Evolutionary conservation across 2,888 invertebrate species (phyloP).

Genomic region (Cenopis cana): DNA sequence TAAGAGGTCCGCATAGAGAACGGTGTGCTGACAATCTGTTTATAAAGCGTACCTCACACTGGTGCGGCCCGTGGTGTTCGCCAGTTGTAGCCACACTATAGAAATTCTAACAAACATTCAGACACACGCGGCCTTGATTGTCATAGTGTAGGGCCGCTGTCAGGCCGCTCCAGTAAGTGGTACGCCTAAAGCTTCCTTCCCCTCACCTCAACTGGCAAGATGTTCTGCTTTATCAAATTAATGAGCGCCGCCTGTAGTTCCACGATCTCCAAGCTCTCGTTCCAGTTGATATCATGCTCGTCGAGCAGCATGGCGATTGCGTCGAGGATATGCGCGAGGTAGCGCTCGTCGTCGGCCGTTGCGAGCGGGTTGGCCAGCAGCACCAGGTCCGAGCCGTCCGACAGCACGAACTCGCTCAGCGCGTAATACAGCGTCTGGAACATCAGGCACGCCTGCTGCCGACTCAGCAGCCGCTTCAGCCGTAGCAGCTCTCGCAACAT

Average conservation of each 20-base stretch:
- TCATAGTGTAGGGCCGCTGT: too few species aligned
- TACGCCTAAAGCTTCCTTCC: background rate
- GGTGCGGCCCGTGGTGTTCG: too few species aligned
- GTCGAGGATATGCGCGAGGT: constrained; percentile 54
- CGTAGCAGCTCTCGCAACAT: constrained; percentile 53
- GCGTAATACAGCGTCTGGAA: constrained; percentile 58
- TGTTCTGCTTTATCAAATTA: constrained; percentile 55
- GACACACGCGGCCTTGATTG: too few species aligned
- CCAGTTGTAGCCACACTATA: too few species aligned
- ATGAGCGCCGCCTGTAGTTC: constrained; percentile 56
- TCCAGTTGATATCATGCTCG: constrained; percentile 59
- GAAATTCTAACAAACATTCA: too few species aligned
- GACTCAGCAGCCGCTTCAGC: constrained; percentile 53
- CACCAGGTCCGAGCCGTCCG: constrained; percentile 53
- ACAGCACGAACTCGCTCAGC: constrained; percentile 52
- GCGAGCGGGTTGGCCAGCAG: constrained; percentile 50
- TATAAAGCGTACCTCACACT: too few species aligned
- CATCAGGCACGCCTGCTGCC: constrained; percentile 55
- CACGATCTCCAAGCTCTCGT: constrained; percentile 58
- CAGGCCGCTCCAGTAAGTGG: too few species aligned
- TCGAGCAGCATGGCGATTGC: constrained; percentile 57
- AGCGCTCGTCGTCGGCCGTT: constrained; percentile 52
- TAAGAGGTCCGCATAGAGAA: too few species aligned
- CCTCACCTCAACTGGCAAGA: constrained; percentile 55
- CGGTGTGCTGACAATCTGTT: background rate